Base-by-base conservation (phyloP, 2,797 vertebrate species). In the Catharus ustulatus region DNA sequence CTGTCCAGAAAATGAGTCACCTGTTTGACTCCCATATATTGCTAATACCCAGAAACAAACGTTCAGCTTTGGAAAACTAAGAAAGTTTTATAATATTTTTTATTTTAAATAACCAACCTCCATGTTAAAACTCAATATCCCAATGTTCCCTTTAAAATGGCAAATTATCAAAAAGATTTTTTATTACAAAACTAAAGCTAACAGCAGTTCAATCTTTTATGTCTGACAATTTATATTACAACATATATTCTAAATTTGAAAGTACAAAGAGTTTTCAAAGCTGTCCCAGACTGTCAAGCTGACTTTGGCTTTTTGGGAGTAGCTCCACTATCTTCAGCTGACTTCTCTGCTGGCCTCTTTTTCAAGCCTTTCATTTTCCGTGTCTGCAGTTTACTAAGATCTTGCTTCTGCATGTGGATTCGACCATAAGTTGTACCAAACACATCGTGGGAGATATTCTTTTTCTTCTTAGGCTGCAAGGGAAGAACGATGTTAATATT, bases 351-450 rank as follows among this genome's bases (percentile, higher is more conserved):
- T 62, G 89, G 98, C 89, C 98, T 98, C 96, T 99, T 99, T 97
- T 97, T 99, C 92, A 99, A 97, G 22, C 98, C 99, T 97, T 99
- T 99, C 98, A 99, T 98, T 97, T 99, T 99, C 7, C 99, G 98
- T 0, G 99, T 99, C 52, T 98, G 99, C 32, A 99, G 96, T 97
- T 99, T 99, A 94, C 97, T 94, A 55, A 99, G 98, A 91, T 99
- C 98, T 96, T 99, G 99, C 89, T 99, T 99, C 98, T 99, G 99
- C 99, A 99, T 99, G 96, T 99, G 99, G 81, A 99, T 98, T 23
- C 98, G 98, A 64, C 99, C 99, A 0, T 98, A 99, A 93, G 98
- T 99, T 76, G 98, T 99, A 45, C 99, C 99, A 59, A 99, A 99
- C 45, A 94, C 97, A 93, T 99, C 98, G 3, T 98, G 99, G 90